A percentile compares a stretch with the other conserved stretches of the same genome.
These are phyloP conservation scores for Stegastes partitus DNA, from an alignment of 2,113 vertebrate species.

Conservation along the genomic window DNA sequence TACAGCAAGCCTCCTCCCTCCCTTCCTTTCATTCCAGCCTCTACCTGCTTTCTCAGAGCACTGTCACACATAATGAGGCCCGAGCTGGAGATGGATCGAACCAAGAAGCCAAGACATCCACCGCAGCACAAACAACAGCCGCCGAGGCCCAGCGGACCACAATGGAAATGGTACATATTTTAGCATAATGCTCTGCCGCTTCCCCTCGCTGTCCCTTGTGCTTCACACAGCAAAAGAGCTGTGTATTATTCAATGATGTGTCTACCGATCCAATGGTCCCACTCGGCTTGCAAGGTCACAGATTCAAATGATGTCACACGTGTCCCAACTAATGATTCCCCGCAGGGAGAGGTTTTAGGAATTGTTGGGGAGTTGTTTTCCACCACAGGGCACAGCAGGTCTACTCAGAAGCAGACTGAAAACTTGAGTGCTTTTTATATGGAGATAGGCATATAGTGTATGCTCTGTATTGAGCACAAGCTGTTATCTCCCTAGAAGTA, in stretches of 20 bases:
- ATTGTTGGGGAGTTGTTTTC: constrained; percentile 45
- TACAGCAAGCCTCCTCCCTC: constrained; percentile 40
- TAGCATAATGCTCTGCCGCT: constrained; percentile 76
- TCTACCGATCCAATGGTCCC: constrained; percentile 56
- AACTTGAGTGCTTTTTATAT: constrained; percentile 10
- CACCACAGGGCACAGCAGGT: constrained; percentile 6
- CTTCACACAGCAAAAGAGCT: constrained; percentile 60
- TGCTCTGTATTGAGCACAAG: constrained; percentile 1
- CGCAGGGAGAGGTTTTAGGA: constrained; percentile 43
- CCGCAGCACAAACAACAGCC: constrained; percentile 64
- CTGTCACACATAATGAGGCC: constrained; percentile 83
- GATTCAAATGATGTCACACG: constrained; percentile 65
- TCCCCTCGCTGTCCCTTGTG: constrained; percentile 31
- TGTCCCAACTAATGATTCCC: constrained; percentile 66
- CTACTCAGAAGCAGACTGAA: not conserved
- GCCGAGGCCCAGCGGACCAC: constrained; percentile 61
- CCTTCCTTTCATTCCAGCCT: constrained; percentile 62
- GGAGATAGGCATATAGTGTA: not conserved
- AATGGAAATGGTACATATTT: constrained; percentile 79
- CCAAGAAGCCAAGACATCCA: constrained; percentile 60
- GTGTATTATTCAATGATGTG: constrained; percentile 71
- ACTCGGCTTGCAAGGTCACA: constrained; percentile 42
- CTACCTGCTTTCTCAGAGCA: constrained; percentile 62
- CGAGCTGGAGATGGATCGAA: constrained; percentile 50
- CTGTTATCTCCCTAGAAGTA: constrained; percentile 1